Conservation (phyloP, 2,797 vertebrate species). For the Parotocinclus haroldoi region DNA sequence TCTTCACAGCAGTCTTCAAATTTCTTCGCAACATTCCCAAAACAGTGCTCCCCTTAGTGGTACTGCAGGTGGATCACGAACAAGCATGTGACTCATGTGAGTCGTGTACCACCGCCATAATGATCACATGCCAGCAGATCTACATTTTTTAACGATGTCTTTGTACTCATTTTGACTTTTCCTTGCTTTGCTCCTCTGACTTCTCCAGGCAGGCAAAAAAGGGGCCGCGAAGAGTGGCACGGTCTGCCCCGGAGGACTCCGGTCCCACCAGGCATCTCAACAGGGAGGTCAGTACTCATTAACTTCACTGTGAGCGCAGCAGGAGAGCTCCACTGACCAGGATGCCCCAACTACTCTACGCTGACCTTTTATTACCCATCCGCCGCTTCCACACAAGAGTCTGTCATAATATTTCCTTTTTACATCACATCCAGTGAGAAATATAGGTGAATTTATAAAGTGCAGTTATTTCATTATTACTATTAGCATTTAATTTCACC, state of each 20-base stretch:
- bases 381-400: constrained; percentile 32
- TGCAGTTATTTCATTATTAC: neutral
- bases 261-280: constrained; percentile 43
- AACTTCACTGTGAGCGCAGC: constrained; percentile 47
- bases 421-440: constrained; percentile 20
- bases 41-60: too few species aligned
- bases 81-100: too few species aligned
- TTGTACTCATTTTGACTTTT: constrained; percentile 20
- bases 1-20: too few species aligned
- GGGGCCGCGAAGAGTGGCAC: constrained; percentile 21
- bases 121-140: too few species aligned
- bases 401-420: constrained; percentile 38
- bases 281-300: constrained; percentile 50
- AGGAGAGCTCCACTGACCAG: constrained; percentile 31
- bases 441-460: constrained; percentile 18
- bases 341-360: constrained; percentile 23
- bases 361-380: constrained; percentile 44
- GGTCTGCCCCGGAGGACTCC: constrained; percentile 37
- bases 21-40: too few species aligned
- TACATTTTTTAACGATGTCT: too few species aligned
- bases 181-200: constrained; percentile 3
- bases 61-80: too few species aligned
- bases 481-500: constrained; percentile 9
- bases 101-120: too few species aligned
- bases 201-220: constrained; percentile 12